Percentiles rank a stretch among this genome's conserved stretches.
phyloP scores from a whole-genome alignment of 2,797 vertebrate species.

The Danio kyathit region DNA sequence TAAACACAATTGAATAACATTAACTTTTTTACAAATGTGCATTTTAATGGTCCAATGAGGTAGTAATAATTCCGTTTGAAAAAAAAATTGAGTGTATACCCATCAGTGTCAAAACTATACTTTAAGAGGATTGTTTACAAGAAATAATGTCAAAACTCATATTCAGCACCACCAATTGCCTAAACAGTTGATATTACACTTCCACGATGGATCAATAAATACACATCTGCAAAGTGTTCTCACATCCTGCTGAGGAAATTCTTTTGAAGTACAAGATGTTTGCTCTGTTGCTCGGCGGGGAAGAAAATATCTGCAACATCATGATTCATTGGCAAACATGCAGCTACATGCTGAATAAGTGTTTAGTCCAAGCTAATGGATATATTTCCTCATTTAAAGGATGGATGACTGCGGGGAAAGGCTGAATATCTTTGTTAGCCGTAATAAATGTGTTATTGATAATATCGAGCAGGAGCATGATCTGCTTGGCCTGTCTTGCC shows the following conservation, averaged over 20 bases:
- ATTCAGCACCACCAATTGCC: background rate
- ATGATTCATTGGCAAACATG: constrained; percentile 46
- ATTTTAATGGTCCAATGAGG: background rate
- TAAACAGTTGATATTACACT: constrained; percentile 25
- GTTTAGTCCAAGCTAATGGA: constrained; percentile 51
- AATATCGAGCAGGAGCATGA: constrained; percentile 27
- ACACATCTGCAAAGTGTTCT: constrained; percentile 37
- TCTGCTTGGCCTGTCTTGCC: constrained; percentile 31
- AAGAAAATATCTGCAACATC: constrained; percentile 29
- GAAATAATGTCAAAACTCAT: background rate
- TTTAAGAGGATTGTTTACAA: background rate
- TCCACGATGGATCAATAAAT: constrained; percentile 22
- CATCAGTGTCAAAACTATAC: background rate
- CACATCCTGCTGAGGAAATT: constrained; percentile 22
- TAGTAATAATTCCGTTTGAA: background rate
- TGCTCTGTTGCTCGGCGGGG: background rate
- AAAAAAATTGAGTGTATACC: background rate
- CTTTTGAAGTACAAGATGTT: constrained; percentile 29
- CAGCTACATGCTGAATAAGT: constrained; percentile 49
- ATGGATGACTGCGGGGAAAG: constrained; percentile 33
- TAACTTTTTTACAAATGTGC: background rate
- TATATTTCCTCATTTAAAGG: constrained; percentile 50
- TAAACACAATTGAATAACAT: background rate
- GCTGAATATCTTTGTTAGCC: constrained; percentile 45
- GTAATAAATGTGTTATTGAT: constrained; percentile 55